Base-by-base conservation (phyloP, 2,888 invertebrate species). In the Morpho helenor region DNA sequence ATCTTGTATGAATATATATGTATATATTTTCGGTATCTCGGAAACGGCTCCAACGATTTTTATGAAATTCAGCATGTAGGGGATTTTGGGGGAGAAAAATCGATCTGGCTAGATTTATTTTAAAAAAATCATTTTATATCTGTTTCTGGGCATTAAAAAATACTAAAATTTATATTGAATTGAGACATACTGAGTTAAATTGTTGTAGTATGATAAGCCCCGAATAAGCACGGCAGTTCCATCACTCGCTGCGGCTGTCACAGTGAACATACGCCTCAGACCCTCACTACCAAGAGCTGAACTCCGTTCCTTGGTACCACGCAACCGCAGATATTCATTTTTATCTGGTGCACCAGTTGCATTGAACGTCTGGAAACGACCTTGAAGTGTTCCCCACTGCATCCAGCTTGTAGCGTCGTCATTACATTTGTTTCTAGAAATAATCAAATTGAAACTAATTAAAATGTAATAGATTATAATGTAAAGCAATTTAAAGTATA, bases 301-400 rank as follows among this genome's bases (percentile, higher is more conserved):
- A 40, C 80, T 73, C 49, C 91, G 74, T 62, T 91, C 90, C 47
- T 88, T 83, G 0, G 90, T 68, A 1, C 93, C 92, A 5, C 93
- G 86, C 7, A 92, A 74, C 61, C 92, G 90, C 23, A 94, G 62
- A 62, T 81, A 87, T 53, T 77, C 68, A 73, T 73, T 73, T 67
- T 64, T 69, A 7, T 76, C 75, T 3, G 75, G 64, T 42, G 75
- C 74, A 23, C 87, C 89, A 41, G 82, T 71, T 1, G 76, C 77
- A 51, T 88, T 77, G 59, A 83, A 90, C 0, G 90, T 78, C 55
- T 83, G 85, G 58, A 94, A 73, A 16, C 91, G 89, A 0, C 95
- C 95, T 63, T 92, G 87, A 16, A 93, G 70, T 0, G 89, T 82
- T 5, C 95, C 95, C 81, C 92, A 94, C 71, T 94, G 94, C 62